Evolutionary conservation across 2,888 invertebrate genomes (phyloP).

Genomic region (Antheraea assamensis): DNA sequence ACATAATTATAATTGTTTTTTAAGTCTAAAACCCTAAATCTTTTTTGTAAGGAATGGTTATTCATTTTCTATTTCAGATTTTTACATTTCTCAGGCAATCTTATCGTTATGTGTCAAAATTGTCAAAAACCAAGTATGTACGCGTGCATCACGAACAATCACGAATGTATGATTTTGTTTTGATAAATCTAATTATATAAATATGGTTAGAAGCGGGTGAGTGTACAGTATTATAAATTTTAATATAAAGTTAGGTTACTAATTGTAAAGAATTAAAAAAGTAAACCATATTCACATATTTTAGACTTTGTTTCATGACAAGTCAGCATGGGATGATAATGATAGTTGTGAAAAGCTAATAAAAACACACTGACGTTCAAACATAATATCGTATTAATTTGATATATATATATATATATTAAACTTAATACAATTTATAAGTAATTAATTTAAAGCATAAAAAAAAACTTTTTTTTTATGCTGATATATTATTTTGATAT

Average conservation of each 20-base stretch:
- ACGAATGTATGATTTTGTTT: slow-evolving; percentile 16
- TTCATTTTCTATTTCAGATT: no score
- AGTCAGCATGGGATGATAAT: not conserved
- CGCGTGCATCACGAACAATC: slow-evolving; percentile 33
- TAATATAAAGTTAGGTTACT: not conserved
- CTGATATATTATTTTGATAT: not conserved
- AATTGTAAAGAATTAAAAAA: not conserved
- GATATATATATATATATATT: not conserved
- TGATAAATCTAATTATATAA: slow-evolving; percentile 22
- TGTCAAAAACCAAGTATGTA: slow-evolving; percentile 6
- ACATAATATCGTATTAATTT: no score
- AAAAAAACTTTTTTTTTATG: no score
- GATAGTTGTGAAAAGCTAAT: not conserved
- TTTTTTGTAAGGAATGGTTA: no score
- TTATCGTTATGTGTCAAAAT: not conserved
- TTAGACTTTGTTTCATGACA: not conserved
- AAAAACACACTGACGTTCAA: not conserved
- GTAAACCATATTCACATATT: not conserved
- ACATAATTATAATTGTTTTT: no score
- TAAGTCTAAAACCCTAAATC: no score
- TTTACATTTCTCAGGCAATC: not conserved
- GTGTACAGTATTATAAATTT: slow-evolving; percentile 28
- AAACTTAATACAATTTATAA: not conserved
- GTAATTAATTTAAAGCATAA: not conserved
- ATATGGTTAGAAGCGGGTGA: slow-evolving; percentile 74